phyloP scores from a whole-genome alignment of 2,888 invertebrate species.

The Hypomecis atomaria region DNA sequence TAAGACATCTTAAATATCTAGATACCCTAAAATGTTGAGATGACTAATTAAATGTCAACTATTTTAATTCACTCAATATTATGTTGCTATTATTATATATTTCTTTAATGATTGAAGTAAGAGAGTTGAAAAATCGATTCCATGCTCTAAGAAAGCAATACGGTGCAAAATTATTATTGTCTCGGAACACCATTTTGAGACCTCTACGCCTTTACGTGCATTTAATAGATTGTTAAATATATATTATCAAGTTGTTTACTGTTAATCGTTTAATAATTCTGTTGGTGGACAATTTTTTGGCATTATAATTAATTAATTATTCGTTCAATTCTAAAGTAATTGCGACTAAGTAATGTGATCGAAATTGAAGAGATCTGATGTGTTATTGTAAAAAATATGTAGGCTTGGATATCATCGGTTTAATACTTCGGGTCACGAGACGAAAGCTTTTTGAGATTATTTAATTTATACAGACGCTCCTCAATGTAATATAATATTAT shows the following conservation, averaged over 20 bases:
- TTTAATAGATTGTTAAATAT: conserved; percentile 82
- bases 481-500: background rate
- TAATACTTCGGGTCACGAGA: conserved; percentile 31
- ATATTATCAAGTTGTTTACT: conserved; percentile 73
- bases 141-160: conserved; percentile 47
- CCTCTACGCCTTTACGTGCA: conserved; percentile 73
- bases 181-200: conserved; percentile 58
- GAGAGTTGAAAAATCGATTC: no score
- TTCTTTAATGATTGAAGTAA: no score
- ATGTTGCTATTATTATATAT: no score
- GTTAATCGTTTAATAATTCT: conserved; percentile 74
- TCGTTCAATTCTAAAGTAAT: conserved; percentile 31
- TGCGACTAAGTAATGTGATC: conserved; percentile 34
- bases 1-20: no score
- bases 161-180: conserved; percentile 49
- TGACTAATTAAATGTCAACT: no score
- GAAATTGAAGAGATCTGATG: conserved; percentile 39
- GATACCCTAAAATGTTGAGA: no score
- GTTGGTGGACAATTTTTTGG: conserved; percentile 64
- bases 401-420: conserved; percentile 41
- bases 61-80: no score
- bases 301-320: conserved; percentile 48
- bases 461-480: background rate
- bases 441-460: conserved; percentile 10
- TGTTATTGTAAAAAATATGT: conserved; percentile 25